Percentiles rank a stretch among this genome's conserved stretches.
phyloP scores from a whole-genome alignment of 2,113 vertebrate genomes.

The Scolopax mira region DNA sequence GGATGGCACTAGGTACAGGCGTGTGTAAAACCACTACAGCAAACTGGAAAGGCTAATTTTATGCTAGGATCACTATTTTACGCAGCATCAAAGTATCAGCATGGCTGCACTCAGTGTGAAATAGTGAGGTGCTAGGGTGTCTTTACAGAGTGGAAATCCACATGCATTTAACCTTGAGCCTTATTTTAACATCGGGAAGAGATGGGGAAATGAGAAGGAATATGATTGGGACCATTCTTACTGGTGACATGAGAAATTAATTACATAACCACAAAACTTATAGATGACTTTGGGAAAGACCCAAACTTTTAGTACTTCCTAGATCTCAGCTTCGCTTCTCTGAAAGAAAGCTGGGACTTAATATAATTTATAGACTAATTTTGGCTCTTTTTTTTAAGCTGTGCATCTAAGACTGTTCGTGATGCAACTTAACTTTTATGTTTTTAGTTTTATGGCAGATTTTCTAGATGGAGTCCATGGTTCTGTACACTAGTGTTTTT shows the following conservation, averaged over 20 bases:
- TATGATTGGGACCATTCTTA: neutral
- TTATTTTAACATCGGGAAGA: neutral
- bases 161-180: neutral
- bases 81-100: neutral
- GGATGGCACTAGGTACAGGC: neutral
- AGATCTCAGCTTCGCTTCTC: neutral
- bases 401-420: neutral
- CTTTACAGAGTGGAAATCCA: neutral
- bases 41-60: neutral
- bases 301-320: neutral
- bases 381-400: fast-evolving
- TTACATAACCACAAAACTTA: neutral
- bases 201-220: neutral
- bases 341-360: neutral
- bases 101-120: neutral
- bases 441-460: neutral
- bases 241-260: neutral
- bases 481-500: neutral
- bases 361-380: too few relatives aligned
- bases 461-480: neutral
- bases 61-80: neutral
- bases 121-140: fast-evolving
- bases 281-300: neutral
- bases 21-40: neutral
- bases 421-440: neutral